Percentiles rank a stretch among this genome's conserved stretches.
Conservation (phyloP, 2,888 invertebrate species). For the Plemyria rubiginata region DNA sequence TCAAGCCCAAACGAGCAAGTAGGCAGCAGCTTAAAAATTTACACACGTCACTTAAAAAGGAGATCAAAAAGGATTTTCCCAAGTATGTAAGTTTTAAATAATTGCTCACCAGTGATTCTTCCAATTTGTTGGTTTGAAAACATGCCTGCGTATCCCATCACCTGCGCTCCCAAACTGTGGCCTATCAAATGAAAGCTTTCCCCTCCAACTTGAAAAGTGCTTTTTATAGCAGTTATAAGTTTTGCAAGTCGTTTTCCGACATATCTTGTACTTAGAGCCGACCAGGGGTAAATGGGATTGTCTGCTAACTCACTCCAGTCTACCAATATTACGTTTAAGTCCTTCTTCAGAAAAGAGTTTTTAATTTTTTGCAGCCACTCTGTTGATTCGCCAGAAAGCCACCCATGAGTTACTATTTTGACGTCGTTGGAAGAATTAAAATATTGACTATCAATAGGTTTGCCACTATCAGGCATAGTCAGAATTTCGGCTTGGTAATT, state of each 20-base stretch:
- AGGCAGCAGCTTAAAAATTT: too few species aligned
- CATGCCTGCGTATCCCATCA: constrained; percentile 85
- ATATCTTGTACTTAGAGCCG: constrained; percentile 73
- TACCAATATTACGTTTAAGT: constrained; percentile 80
- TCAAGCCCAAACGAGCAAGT: too few species aligned
- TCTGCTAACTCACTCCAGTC: constrained; percentile 76
- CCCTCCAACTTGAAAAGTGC: constrained; percentile 50
- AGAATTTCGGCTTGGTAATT: constrained; percentile 63
- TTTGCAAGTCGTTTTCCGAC: constrained; percentile 69
- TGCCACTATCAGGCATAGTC: constrained; percentile 50
- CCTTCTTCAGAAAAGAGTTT: constrained; percentile 66
- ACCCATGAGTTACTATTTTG: constrained; percentile 83
- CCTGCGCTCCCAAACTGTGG: constrained; percentile 86
- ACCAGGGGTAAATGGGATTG: constrained; percentile 70
- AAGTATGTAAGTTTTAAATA: neutral
- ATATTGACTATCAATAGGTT: constrained; percentile 55
- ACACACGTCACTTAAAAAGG: too few species aligned
- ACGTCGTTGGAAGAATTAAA: constrained; percentile 72
- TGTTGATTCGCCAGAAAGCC: constrained; percentile 71
- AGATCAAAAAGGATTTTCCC: neutral
- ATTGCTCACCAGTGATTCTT: constrained; percentile 84
- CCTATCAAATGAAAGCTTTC: constrained; percentile 72
- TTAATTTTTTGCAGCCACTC: constrained; percentile 74
- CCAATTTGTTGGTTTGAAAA: constrained; percentile 69
- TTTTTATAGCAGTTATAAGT: constrained; percentile 55